These are phyloP conservation scores for Crocidura indochinensis DNA, from an alignment of 2,797 vertebrate genomes.

Conservation along the genomic window DNA sequence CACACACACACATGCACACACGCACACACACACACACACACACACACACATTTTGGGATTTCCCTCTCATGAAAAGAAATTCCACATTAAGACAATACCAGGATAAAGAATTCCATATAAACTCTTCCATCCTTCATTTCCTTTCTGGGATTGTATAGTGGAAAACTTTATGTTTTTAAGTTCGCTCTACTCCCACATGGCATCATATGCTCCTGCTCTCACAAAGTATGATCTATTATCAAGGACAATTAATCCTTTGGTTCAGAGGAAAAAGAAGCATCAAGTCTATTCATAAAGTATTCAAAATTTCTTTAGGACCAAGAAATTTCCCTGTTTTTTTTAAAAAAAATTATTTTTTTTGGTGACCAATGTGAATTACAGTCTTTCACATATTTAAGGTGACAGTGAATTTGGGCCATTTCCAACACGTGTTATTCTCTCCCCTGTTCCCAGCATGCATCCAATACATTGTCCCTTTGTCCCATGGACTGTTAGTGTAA, in stretches of 20 bases:
- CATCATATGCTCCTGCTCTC: not conserved
- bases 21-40: too few relatives aligned
- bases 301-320: not conserved
- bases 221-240: not conserved
- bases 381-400: too few relatives aligned
- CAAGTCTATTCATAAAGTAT: not conserved
- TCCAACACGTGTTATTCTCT: too few relatives aligned
- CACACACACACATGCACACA: too few relatives aligned
- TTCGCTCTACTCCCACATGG: not conserved
- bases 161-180: conserved; percentile 27
- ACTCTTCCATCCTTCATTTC: conserved; percentile 22
- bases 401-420: too few relatives aligned
- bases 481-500: too few relatives aligned
- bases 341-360: too few relatives aligned
- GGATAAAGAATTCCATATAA: conserved; percentile 1
- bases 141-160: not conserved
- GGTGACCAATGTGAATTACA: too few relatives aligned
- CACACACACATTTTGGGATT: too few relatives aligned
- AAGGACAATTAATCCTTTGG: not conserved
- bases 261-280: not conserved
- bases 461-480: too few relatives aligned
- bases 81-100: not conserved
- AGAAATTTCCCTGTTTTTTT: not conserved
- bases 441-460: too few relatives aligned
- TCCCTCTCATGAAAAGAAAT: too few relatives aligned